phyloP scores from a whole-genome alignment of 1,140 invertebrate species.

The Drosophila carrolli region DNA sequence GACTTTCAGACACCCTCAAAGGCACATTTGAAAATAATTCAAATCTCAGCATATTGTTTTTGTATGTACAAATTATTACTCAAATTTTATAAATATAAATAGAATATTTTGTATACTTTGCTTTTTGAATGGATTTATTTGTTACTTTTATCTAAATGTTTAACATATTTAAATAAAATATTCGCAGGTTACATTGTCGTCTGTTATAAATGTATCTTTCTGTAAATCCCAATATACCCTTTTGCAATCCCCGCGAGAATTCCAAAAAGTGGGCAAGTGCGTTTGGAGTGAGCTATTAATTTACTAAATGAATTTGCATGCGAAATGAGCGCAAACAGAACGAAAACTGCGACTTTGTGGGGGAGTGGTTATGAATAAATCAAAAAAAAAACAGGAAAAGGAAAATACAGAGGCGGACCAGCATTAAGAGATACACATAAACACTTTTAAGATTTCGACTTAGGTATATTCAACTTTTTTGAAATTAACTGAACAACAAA shows the following conservation, averaged over 20 bases:
- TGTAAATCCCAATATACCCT: conserved; percentile 1
- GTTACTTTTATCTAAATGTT: no score
- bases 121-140: no score
- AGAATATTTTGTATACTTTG: no score
- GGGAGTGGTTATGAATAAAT: conserved; percentile 37
- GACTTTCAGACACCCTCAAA: background rate
- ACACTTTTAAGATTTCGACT: background rate
- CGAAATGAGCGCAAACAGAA: conserved; percentile 70
- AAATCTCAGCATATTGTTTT: no score
- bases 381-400: conserved; percentile 7
- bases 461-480: no score
- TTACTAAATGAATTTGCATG: conserved; percentile 83
- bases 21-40: background rate
- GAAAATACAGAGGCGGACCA: background rate
- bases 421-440: conserved; percentile 13
- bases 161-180: no score
- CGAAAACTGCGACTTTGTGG: conserved; percentile 25
- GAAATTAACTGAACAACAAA: no score
- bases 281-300: conserved; percentile 77
- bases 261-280: conserved; percentile 42
- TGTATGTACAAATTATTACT: no score
- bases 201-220: background rate
- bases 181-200: no score
- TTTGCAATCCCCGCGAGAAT: conserved; percentile 14
- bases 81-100: no score